Evolutionary conservation across 2,113 vertebrate genomes (phyloP).

Genomic region (Chauna torquata): DNA sequence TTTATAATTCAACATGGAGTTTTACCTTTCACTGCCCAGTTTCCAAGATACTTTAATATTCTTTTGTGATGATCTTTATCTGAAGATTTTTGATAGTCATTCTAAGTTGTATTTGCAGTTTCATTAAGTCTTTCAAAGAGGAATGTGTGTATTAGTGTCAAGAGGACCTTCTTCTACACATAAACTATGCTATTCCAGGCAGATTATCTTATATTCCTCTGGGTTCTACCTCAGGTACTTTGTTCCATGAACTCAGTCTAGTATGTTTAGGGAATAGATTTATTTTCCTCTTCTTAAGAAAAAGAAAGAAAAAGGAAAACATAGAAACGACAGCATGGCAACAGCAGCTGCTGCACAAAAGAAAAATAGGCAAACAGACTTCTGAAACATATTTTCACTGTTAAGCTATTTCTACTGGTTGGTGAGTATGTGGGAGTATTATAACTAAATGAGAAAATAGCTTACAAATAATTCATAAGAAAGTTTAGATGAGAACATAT

Average conservation of each 20-base stretch:
- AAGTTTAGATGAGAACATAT: neutral
- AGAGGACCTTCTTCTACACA: neutral
- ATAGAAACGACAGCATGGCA: slow-evolving; percentile 72
- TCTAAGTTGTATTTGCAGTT: neutral
- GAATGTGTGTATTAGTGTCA: neutral
- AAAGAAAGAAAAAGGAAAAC: slow-evolving; percentile 54
- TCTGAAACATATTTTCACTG: slow-evolving; percentile 23
- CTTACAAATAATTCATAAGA: slow-evolving; percentile 60
- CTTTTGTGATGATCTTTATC: neutral
- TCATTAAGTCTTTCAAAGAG: slow-evolving; percentile 6
- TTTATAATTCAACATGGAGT: neutral
- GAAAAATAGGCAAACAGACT: slow-evolving; percentile 56
- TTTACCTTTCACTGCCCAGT: neutral
- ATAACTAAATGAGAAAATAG: slow-evolving; percentile 47
- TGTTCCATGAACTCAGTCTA: neutral
- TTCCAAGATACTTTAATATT: neutral
- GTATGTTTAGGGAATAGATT: slow-evolving; percentile 22
- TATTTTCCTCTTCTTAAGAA: neutral
- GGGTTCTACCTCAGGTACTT: neutral
- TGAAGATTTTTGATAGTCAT: neutral
- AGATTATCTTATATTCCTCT: neutral
- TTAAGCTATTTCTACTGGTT: slow-evolving; percentile 56
- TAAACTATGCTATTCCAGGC: neutral
- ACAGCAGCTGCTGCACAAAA: slow-evolving; percentile 64
- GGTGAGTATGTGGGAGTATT: slow-evolving; percentile 33